Percentiles rank a stretch among this genome's conserved stretches.
Conservation (phyloP, 2,797 vertebrate genomes). For the Pempheris klunzingeri region DNA sequence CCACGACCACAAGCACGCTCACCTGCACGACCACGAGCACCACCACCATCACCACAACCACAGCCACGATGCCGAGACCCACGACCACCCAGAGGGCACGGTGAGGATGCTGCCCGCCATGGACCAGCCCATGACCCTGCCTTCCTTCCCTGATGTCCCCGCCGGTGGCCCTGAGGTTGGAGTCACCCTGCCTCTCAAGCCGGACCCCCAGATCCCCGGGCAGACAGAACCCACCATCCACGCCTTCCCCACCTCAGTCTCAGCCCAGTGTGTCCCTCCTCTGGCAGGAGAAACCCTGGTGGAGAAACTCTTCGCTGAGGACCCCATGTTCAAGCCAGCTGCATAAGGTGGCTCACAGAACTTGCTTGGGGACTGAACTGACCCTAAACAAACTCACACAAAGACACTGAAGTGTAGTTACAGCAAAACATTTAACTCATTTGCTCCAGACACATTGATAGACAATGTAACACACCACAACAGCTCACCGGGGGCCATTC, state of each 20-base stretch:
- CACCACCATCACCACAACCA: constrained; percentile 84
- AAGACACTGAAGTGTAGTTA: neutral
- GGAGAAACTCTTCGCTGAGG: constrained; percentile 68
- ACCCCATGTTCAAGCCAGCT: constrained; percentile 72
- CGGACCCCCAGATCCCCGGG: constrained; percentile 77
- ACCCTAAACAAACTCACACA: neutral
- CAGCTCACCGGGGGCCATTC: neutral
- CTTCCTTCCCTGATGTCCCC: constrained; percentile 64
- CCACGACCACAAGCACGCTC: constrained; percentile 82
- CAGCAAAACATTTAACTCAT: neutral
- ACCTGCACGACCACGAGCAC: constrained; percentile 84
- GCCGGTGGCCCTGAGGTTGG: constrained; percentile 18
- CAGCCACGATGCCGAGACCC: constrained; percentile 20
- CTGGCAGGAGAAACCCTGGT: neutral
- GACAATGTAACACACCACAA: neutral
- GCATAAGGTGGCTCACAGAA: constrained; percentile 28
- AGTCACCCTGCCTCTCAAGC: constrained; percentile 62
- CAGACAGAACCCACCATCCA: constrained; percentile 66
- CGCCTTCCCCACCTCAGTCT: constrained; percentile 66
- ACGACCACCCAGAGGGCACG: constrained; percentile 60
- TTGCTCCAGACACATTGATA: neutral
- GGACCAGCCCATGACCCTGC: constrained; percentile 57
- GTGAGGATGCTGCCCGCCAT: constrained; percentile 66
- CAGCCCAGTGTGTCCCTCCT: constrained; percentile 61
- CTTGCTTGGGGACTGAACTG: neutral